Evolutionary conservation across 2,888 invertebrate species (phyloP), one percentile per base, ranked within the genome.

Genomic region (Agrotis clavis): DNA sequence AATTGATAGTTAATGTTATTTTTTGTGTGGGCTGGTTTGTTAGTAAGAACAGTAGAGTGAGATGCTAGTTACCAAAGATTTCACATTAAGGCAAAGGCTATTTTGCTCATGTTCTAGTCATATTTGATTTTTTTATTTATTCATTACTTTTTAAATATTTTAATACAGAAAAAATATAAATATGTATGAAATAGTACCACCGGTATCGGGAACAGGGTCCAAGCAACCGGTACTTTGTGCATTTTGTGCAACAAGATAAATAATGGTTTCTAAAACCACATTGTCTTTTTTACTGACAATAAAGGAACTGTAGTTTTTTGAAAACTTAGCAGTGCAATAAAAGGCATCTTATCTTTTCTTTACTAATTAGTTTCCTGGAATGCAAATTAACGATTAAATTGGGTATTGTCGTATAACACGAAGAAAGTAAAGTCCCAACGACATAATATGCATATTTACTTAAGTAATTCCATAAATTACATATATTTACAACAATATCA

Each of bases 401-500:
- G 11, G 35, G 57, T 1, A 0, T 35, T 48, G 18, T 18, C 45
- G 59, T 71, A 2, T 67, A 35, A 9, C 30, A 51, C 13, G 41
- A 56, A 67, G 74, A 76, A 78, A 57, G 7, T 66, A 83, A 86
- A 83, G 19, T 71, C 76, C 71, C 51, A 74, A 64, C 50, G 79
- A 84, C 80, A 82, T 79, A 87, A 86, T 88, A 88, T 85, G 84
- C 85, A 82, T 89, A 82, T 85, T 89, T 85, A 90, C 91, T 90
- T 89, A 88, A 87, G 80, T 87, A 88, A 90, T 86, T 91, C 89
- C 89, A 90, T 92, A 91, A 91, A 90, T 84, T 89, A 84, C 84
- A 82, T 71, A 87, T 94, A 95, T 94, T 93, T 95, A 95, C 95
- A 95, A 91, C 90, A 92, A 92, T 92, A 92, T 92, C 90, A 95